A percentile compares a stretch with the other conserved stretches of the same genome.
Conservation (phyloP, 2,888 invertebrate genomes). For the Eubasilissa splendida region DNA sequence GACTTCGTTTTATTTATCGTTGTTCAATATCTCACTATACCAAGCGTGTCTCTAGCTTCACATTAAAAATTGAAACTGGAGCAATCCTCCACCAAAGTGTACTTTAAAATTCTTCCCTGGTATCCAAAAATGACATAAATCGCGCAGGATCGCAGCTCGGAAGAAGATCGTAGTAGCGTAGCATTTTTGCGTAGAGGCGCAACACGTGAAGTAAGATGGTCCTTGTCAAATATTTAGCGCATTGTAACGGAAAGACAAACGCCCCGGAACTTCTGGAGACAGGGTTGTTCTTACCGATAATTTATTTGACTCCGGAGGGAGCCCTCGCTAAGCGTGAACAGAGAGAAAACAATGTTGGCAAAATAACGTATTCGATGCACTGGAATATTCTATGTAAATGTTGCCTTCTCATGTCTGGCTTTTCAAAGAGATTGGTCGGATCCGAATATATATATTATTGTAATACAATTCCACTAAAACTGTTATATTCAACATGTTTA, state of each 20-base stretch:
- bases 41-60: no score
- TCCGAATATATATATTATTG: no score
- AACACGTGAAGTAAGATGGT: not conserved
- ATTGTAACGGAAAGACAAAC: slow-evolving; percentile 13
- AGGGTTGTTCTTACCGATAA: slow-evolving; percentile 1
- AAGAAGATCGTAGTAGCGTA: not conserved
- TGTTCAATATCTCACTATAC: no score
- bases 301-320: not conserved
- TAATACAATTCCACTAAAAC: no score
- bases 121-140: no score
- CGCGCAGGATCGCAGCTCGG: not conserved
- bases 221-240: slow-evolving; percentile 34
- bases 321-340: not conserved
- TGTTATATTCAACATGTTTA: no score
- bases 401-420: not conserved
- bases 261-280: not conserved
- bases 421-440: not conserved
- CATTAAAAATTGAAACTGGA: no score
- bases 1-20: no score
- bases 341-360: slow-evolving; percentile 11
- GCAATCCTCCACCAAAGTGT: no score
- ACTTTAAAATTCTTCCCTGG: no score
- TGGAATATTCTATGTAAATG: slow-evolving; percentile 20
- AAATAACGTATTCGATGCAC: slow-evolving; percentile 8
- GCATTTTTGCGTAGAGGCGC: slow-evolving; percentile 9